phyloP scores from a whole-genome alignment of 2,113 vertebrate species.

The Plotosus lineatus region DNA sequence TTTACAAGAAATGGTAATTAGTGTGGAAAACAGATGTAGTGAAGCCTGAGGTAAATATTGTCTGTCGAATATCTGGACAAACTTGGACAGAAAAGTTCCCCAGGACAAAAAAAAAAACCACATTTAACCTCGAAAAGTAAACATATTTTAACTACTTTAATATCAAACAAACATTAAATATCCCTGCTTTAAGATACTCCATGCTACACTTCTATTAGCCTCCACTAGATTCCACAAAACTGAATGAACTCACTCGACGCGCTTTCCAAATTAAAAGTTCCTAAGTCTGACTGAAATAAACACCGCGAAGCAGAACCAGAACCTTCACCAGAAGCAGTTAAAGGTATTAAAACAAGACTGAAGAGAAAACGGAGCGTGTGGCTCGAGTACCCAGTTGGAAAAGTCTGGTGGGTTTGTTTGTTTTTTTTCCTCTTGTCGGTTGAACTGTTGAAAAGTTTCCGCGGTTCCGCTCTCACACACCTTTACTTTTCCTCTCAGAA shows the following conservation, averaged over 20 bases:
- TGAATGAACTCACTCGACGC: background rate
- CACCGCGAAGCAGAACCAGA: background rate
- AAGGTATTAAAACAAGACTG: background rate
- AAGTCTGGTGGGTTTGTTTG: background rate
- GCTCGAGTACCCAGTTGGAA: background rate
- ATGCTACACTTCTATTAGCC: background rate
- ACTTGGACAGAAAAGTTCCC: background rate
- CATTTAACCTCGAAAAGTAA: background rate
- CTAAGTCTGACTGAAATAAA: no score
- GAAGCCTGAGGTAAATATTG: background rate
- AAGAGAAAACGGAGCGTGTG: background rate
- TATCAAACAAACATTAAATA: no score
- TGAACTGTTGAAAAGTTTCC: background rate
- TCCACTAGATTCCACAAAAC: background rate
- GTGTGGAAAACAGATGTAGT: no score
- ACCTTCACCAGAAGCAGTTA: background rate
- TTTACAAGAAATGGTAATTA: no score
- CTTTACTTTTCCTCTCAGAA: background rate
- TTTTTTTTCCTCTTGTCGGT: background rate
- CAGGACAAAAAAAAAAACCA: background rate
- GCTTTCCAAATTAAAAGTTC: no score
- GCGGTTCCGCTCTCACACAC: no score
- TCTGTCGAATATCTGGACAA: slow-evolving; percentile 31
- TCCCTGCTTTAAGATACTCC: background rate
- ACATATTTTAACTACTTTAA: background rate